phyloP scores from a whole-genome alignment of 2,113 vertebrate species.

The Oreochromis tanganicae region DNA sequence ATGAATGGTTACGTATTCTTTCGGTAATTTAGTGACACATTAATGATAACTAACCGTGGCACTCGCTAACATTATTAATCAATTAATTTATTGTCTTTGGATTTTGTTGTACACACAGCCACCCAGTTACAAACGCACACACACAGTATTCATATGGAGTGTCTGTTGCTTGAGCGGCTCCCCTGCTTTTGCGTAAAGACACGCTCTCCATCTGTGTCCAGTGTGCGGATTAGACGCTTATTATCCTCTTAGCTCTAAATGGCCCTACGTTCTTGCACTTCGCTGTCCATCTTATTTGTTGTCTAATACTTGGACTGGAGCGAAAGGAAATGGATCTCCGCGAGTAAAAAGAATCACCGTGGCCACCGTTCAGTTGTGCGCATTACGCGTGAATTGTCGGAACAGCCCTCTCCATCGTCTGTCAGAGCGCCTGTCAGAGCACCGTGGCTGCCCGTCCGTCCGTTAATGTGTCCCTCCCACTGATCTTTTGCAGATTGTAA shows the following conservation, averaged over 20 bases:
- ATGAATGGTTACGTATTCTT: neutral
- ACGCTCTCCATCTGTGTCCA: slow-evolving; percentile 70
- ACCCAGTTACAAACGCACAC: neutral
- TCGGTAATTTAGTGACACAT: neutral
- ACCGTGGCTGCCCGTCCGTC: neutral
- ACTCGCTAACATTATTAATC: neutral
- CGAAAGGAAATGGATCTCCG: neutral
- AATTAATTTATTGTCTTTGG: neutral
- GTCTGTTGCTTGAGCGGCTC: slow-evolving; percentile 12
- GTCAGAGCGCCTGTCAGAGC: neutral
- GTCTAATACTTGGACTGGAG: slow-evolving; percentile 2
- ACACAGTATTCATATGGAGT: neutral
- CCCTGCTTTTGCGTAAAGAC: slow-evolving; percentile 43
- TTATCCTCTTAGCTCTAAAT: slow-evolving; percentile 81
- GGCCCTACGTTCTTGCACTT: slow-evolving; percentile 51
- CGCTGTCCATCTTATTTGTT: slow-evolving; percentile 21
- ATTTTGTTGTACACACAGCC: neutral
- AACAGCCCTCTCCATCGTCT: neutral
- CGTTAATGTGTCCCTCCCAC: slow-evolving; percentile 25
- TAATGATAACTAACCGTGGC: neutral
- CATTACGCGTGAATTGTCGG: neutral
- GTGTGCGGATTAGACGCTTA: slow-evolving; percentile 70
- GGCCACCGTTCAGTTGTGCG: neutral
- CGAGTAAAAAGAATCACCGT: slow-evolving; percentile 1
- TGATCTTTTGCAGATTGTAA: slow-evolving; percentile 71